These are phyloP conservation scores for Campoplex nolae DNA, from an alignment of 2,888 invertebrate genomes.

Conservation along the genomic window DNA sequence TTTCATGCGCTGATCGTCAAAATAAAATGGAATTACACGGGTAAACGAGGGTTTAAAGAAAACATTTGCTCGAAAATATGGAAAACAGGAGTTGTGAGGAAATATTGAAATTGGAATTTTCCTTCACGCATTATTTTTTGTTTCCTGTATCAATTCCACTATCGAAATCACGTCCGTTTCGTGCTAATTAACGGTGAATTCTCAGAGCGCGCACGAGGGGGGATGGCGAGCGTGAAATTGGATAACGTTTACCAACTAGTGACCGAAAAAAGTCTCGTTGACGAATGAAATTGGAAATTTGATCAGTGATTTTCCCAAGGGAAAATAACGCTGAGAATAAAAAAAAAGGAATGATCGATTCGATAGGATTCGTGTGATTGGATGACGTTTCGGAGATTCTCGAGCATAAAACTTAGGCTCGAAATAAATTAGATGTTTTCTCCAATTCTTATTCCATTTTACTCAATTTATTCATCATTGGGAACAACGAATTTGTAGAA, in stretches of 20 bases:
- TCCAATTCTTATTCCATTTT: neutral
- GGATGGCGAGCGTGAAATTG: slow-evolving; percentile 6
- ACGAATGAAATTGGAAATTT: neutral
- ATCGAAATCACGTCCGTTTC: neutral
- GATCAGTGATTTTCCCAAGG: neutral
- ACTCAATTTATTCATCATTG: neutral
- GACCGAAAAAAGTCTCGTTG: slow-evolving; percentile 18
- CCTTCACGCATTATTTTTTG: slow-evolving; percentile 3
- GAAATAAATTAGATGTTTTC: neutral
- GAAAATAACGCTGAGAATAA: neutral
- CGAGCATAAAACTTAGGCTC: neutral
- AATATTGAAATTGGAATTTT: slow-evolving; percentile 5
- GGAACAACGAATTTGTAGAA: neutral
- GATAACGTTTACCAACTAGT: neutral
- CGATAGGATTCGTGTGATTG: neutral
- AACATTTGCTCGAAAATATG: neutral
- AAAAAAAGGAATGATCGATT: neutral
- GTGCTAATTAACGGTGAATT: slow-evolving; percentile 40
- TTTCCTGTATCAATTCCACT: slow-evolving; percentile 4
- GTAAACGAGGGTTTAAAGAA: neutral
- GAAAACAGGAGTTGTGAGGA: neutral
- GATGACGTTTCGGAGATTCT: neutral
- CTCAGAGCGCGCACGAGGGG: neutral
- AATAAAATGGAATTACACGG: neutral
- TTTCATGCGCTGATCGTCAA: neutral